These are phyloP conservation scores for Aphis craccivora DNA, from an alignment of 1,140 invertebrate genomes.

Conservation along the genomic window DNA sequence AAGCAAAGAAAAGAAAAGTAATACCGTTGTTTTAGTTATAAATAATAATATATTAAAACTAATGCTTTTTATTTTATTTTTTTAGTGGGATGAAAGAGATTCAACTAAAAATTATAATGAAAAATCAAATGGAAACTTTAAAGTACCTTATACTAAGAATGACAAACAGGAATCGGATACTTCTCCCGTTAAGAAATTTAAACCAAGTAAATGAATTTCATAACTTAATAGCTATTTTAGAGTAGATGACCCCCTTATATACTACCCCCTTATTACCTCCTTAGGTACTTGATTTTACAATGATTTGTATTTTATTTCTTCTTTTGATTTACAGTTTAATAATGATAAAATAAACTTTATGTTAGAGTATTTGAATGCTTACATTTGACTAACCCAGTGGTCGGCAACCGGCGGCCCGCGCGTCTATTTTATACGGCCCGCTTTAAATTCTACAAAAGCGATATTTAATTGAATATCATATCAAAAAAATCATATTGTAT, in stretches of 20 bases:
- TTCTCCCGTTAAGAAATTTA: constrained; percentile 38
- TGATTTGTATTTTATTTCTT: neutral
- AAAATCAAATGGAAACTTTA: constrained; percentile 41
- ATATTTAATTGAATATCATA: too few species aligned
- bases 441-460: too few species aligned
- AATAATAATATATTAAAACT: neutral
- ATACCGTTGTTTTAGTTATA: neutral
- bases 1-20: constrained; percentile 54
- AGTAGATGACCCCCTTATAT: neutral
- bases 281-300: neutral
- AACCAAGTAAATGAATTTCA: constrained; percentile 20
- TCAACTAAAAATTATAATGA: neutral
- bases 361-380: too few species aligned
- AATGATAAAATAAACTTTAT: neutral
- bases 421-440: too few species aligned
- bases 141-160: constrained; percentile 32
- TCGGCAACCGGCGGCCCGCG: too few species aligned
- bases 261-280: too few species aligned
- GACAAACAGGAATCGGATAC: neutral
- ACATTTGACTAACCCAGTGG: too few species aligned
- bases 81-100: constrained; percentile 51
- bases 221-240: neutral
- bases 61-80: neutral
- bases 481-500: too few species aligned
- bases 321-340: neutral